These are phyloP conservation scores for Frieseomelitta varia DNA, from an alignment of 1,140 invertebrate species.

Conservation along the genomic window DNA sequence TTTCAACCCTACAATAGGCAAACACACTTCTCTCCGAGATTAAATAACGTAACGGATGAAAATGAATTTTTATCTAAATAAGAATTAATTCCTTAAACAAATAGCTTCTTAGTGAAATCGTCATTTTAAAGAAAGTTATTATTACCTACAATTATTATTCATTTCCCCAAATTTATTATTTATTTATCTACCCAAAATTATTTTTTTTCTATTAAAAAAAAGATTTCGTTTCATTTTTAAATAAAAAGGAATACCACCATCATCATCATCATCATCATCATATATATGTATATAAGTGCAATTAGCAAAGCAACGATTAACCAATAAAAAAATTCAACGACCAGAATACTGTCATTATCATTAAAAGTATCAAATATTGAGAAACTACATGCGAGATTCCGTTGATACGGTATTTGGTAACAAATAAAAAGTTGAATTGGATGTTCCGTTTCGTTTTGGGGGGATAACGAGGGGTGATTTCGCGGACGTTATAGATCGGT, in stretches of 20 bases:
- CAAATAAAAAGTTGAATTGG: slow-evolving; percentile 5
- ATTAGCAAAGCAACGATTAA: neutral
- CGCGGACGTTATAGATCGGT: slow-evolving; percentile 10
- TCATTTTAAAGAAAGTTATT: neutral
- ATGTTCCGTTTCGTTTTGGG: neutral
- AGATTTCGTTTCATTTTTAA: neutral
- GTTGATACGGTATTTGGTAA: neutral
- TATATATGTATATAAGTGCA: neutral
- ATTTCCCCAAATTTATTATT: neutral
- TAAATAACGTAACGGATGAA: no score
- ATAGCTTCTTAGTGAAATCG: neutral
- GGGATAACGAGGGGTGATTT: slow-evolving; percentile 38
- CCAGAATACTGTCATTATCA: neutral
- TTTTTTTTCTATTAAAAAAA: neutral
- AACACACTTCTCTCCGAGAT: no score
- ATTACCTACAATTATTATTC: neutral
- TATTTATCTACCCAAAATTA: neutral
- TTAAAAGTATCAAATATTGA: neutral
- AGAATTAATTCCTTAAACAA: no score
- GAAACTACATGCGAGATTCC: neutral
- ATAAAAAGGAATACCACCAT: neutral
- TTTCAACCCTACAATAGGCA: neutral
- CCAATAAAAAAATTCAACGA: neutral
- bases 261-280: no score
- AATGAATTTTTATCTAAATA: no score